phyloP scores from a whole-genome alignment of 2,113 vertebrate genomes.

The Cranoglanis bouderius region DNA sequence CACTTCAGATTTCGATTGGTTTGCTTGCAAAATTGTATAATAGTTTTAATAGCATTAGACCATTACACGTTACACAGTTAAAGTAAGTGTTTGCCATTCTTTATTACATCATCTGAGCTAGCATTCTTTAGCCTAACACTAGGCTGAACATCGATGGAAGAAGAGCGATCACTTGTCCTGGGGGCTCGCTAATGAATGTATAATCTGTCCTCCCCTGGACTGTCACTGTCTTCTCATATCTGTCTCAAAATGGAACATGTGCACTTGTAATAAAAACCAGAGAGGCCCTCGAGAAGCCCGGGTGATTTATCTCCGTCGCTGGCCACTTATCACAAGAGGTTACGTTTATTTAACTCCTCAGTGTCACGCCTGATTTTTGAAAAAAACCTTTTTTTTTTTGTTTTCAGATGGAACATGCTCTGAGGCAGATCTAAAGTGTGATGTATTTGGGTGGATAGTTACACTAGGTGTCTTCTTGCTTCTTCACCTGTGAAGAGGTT shows the following conservation, averaged over 20 bases:
- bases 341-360: conserved; percentile 33
- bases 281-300: not conserved
- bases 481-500: not conserved
- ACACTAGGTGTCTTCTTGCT: not conserved
- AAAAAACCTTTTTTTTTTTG: not conserved
- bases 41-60: not conserved
- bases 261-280: conserved; percentile 23
- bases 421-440: not conserved
- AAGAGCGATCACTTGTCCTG: not conserved
- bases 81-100: not conserved
- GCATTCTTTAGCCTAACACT: not conserved
- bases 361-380: not conserved
- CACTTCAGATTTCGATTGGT: not conserved
- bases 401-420: not conserved
- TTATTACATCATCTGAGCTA: not conserved
- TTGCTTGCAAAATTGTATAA: not conserved
- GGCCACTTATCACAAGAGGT: not conserved
- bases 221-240: not conserved
- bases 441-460: conserved; percentile 23
- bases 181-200: not conserved
- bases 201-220: not conserved
- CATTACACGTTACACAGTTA: not conserved
- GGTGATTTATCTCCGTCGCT: conserved; percentile 3
- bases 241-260: not conserved
- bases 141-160: not conserved